Base-by-base conservation (phyloP, 2,888 invertebrate species). In the Andrena dorsata region DNA sequence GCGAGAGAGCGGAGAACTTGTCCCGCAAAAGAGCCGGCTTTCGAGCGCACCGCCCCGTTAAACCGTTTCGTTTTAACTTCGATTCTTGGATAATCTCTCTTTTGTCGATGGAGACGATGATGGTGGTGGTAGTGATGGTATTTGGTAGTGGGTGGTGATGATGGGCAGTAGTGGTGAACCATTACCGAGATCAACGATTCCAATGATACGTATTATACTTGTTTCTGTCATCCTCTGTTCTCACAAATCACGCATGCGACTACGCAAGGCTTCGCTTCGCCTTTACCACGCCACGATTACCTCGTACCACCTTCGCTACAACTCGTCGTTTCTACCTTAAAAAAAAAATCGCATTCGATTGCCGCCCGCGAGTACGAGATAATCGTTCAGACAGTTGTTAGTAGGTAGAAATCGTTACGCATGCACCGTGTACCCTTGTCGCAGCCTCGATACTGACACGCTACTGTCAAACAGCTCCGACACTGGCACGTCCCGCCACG, bases 261-360 rank as follows among this genome's bases (percentile, higher is more conserved):
- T 87, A 85, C 78, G 66, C 82, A 85, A 88, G 87, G 87, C 87
- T 83, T 86, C 88, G 75, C 60, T 56, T 63, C 83, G 86, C 83
- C 86, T 83, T 81, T 56, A 75, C 68, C 68, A 76, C 73, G 72
- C 72, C 70, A 66, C 87, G 81, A 80, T 69, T 71, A 68, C 76
- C 87, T 80, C 86, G 87, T 78, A 70, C 79, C 77, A 8, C 63
- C 30, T 16, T 63, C 53, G 28, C 58, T 26, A n/a, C n/a, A 47
- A 56, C 28, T 26, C 47, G 16, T 32, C 20, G 16, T 5, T n/a
- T 58, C 28, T 16, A 26, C 20, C 7, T n/a, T 7, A 61, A 61
- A 61, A 61, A 61, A 61, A 4, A 8, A 5, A 47, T 23, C 6
- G 6, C 23, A 7, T 13, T 16, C 20, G 32, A 41, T 56, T 5